Percentiles rank a stretch among this genome's conserved stretches.
These are phyloP conservation scores for Peromyscus attwateri DNA, from an alignment of 2,797 vertebrate species.

Conservation along the genomic window DNA sequence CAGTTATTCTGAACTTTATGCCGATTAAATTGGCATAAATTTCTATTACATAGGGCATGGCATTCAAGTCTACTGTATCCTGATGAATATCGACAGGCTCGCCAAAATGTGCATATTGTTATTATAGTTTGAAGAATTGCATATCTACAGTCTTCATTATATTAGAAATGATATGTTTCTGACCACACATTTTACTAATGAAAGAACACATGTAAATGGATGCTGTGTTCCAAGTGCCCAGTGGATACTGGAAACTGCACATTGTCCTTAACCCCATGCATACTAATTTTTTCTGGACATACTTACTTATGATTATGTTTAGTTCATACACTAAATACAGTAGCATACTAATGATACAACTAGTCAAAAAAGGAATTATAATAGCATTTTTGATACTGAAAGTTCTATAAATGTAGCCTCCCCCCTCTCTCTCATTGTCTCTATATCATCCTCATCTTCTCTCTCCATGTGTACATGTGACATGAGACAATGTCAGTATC, in stretches of 20 bases:
- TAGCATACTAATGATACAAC: neutral
- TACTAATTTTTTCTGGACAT: neutral
- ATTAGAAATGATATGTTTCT: neutral
- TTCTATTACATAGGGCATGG: neutral
- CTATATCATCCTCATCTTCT: neutral
- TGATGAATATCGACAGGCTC: neutral
- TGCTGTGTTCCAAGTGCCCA: neutral
- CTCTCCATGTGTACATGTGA: neutral
- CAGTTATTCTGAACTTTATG: conserved; percentile 1
- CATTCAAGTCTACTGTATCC: neutral
- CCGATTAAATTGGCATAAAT: neutral
- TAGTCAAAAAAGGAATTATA: neutral
- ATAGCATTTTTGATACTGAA: neutral
- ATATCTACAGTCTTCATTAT: neutral
- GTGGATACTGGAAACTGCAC: neutral
- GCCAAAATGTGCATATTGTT: neutral
- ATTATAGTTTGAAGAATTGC: neutral
- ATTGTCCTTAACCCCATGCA: neutral
- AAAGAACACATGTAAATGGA: neutral
- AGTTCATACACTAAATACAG: neutral
- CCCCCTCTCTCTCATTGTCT: neutral
- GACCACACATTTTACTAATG: neutral
- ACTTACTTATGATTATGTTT: neutral
- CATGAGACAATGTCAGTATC: neutral
- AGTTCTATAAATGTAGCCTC: neutral